Conservation (phyloP, 2,113 vertebrate species). For the Scomber japonicus region DNA sequence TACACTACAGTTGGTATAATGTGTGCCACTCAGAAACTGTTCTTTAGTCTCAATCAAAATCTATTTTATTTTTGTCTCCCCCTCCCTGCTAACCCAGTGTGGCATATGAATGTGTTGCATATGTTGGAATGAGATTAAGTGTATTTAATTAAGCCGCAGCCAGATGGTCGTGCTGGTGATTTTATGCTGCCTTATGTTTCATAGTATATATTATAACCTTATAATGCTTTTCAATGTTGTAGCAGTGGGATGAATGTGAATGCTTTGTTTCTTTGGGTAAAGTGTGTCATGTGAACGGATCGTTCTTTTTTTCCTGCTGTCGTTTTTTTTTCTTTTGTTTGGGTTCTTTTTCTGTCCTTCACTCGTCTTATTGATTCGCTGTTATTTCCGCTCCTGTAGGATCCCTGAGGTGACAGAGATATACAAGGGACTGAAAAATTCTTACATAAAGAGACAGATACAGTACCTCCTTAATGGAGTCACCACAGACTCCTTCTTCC, state of each 20-base stretch:
- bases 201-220: slow-evolving; percentile 47
- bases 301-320: background rate
- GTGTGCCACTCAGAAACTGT: slow-evolving; percentile 41
- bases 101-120: slow-evolving; percentile 45
- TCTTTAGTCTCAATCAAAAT: slow-evolving; percentile 52
- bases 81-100: slow-evolving; percentile 13
- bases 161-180: slow-evolving; percentile 67
- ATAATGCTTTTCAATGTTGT: slow-evolving; percentile 11
- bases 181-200: slow-evolving; percentile 55
- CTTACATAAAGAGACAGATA: background rate
- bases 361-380: background rate
- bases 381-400: background rate
- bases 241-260: background rate
- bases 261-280: background rate
- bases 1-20: background rate
- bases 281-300: background rate
- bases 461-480: slow-evolving; percentile 1
- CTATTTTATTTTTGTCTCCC: slow-evolving; percentile 38
- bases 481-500: background rate
- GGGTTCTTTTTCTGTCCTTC: background rate
- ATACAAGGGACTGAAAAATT: background rate
- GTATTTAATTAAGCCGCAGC: slow-evolving; percentile 66
- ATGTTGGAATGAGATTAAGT: slow-evolving; percentile 64
- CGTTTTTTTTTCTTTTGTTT: background rate
- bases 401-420: background rate